Conservation (phyloP, 2,888 invertebrate genomes). For the Hirtodrosophila duncani region DNA sequence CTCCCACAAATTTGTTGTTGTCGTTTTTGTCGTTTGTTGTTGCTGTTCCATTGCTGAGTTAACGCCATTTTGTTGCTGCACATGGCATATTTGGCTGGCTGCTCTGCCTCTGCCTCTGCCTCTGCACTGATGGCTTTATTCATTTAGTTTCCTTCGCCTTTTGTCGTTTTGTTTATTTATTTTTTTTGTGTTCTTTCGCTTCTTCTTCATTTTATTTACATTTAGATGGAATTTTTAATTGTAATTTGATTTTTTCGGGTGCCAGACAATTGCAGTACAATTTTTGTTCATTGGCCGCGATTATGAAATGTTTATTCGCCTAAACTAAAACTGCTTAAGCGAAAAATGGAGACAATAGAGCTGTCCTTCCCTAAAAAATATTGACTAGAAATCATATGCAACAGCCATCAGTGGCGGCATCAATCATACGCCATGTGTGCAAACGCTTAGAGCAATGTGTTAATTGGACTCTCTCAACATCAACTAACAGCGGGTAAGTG, state of each 20-base stretch:
- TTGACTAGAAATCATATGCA: too few relatives aligned
- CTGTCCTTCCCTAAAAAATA: too few relatives aligned
- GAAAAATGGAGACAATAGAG: too few relatives aligned
- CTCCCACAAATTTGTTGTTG: constrained; percentile 3
- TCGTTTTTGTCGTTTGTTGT: constrained; percentile 24
- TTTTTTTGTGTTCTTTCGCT: background rate
- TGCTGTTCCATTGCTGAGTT: constrained; percentile 8
- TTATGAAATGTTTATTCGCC: too few relatives aligned
- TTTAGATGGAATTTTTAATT: constrained; percentile 44
- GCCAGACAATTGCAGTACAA: too few relatives aligned
- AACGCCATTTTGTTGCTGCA: constrained; percentile 15
- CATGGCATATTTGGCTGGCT: constrained; percentile 6
- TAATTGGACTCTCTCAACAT: too few relatives aligned
- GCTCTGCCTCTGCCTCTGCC: background rate
- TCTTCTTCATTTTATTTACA: constrained; percentile 26
- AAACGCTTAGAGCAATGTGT: too few relatives aligned
- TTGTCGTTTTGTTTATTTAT: background rate
- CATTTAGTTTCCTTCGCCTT: constrained; percentile 27
- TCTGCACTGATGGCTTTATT: constrained; percentile 34
- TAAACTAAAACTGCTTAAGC: too few relatives aligned
- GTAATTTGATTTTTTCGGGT: constrained; percentile 43
- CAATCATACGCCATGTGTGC: too few relatives aligned
- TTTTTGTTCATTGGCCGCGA: too few relatives aligned
- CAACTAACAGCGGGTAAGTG: too few relatives aligned
- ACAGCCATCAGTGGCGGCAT: too few relatives aligned